A percentile compares a stretch with the other conserved stretches of the same genome.
phyloP scores from a whole-genome alignment of 2,113 vertebrate species.

The Guaruba guarouba region DNA sequence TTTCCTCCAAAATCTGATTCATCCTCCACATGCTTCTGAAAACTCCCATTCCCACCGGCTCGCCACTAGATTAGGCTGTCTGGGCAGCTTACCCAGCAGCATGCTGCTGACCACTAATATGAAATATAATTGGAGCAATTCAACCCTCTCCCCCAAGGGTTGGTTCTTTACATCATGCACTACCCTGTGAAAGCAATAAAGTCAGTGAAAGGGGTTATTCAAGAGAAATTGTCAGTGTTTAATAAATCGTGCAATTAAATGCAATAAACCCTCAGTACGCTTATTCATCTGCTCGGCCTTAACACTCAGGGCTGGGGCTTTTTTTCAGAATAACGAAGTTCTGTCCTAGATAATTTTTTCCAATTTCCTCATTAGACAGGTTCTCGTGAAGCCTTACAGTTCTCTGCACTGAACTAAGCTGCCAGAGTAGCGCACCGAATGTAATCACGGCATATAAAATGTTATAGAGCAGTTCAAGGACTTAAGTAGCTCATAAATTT shows the following conservation, averaged over 20 bases:
- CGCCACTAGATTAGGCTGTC: slow-evolving; percentile 3
- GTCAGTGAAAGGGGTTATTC: slow-evolving; percentile 65
- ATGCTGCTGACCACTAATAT: slow-evolving; percentile 47
- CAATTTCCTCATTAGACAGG: slow-evolving; percentile 47
- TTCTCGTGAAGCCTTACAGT: slow-evolving; percentile 5
- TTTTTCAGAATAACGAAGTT: slow-evolving; percentile 50
- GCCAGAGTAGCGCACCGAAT: neutral
- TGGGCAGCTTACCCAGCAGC: slow-evolving; percentile 24
- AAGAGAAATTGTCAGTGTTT: slow-evolving; percentile 65
- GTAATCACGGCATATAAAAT: slow-evolving; percentile 33
- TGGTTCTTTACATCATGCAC: slow-evolving; percentile 55
- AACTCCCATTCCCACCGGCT: slow-evolving; percentile 10
- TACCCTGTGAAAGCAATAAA: slow-evolving; percentile 62
- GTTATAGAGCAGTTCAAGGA: slow-evolving; percentile 29
- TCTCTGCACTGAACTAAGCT: neutral
- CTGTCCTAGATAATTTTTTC: slow-evolving; percentile 64
- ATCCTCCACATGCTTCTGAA: neutral
- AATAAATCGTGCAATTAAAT: slow-evolving; percentile 66
- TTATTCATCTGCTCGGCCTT: slow-evolving; percentile 53
- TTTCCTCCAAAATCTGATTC: neutral
- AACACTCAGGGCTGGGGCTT: slow-evolving; percentile 50
- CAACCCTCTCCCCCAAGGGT: slow-evolving; percentile 43
- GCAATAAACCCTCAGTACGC: slow-evolving; percentile 60
- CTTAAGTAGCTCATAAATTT: slow-evolving; percentile 45
- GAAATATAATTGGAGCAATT: slow-evolving; percentile 66